These are phyloP conservation scores for Holothuria glaberrima DNA, from an alignment of 35 echinoderm and acorn worm genomes.

Conservation along the genomic window DNA sequence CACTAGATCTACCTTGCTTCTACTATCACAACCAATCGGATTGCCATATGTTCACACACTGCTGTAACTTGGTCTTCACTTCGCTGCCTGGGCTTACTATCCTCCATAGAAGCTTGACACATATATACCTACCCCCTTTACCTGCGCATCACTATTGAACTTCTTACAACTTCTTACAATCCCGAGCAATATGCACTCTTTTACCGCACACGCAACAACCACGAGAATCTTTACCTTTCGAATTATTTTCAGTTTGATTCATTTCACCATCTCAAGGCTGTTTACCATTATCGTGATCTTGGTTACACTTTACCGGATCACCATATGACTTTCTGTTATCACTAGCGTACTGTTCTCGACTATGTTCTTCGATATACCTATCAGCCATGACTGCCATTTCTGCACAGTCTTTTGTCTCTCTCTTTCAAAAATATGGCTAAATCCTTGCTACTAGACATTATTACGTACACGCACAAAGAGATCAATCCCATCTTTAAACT, in stretches of 20 bases:
- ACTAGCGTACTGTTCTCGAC: no score
- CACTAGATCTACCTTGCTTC: no score
- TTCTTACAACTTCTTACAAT: background rate
- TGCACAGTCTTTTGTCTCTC: background rate
- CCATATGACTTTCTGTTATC: no score
- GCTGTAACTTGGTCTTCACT: no score
- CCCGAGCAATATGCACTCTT: conserved; percentile 33
- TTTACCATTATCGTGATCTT: no score
- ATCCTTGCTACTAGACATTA: conserved; percentile 14
- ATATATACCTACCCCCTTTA: no score
- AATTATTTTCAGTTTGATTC: background rate
- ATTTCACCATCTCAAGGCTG: background rate
- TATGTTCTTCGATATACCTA: conserved; percentile 49
- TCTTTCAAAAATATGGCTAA: conserved; percentile 52
- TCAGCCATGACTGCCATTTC: conserved; percentile 55
- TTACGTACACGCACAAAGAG: conserved; percentile 28
- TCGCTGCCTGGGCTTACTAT: no score
- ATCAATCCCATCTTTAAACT: conserved; percentile 53
- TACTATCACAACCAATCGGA: no score
- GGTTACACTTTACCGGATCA: no score
- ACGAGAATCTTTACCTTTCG: background rate
- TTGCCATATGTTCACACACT: no score
- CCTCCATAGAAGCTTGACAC: no score
- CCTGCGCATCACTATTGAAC: background rate
- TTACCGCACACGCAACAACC: conserved; percentile 22